Conservation (phyloP, 2,888 invertebrate genomes). For the Siphlonurus alternatus region DNA sequence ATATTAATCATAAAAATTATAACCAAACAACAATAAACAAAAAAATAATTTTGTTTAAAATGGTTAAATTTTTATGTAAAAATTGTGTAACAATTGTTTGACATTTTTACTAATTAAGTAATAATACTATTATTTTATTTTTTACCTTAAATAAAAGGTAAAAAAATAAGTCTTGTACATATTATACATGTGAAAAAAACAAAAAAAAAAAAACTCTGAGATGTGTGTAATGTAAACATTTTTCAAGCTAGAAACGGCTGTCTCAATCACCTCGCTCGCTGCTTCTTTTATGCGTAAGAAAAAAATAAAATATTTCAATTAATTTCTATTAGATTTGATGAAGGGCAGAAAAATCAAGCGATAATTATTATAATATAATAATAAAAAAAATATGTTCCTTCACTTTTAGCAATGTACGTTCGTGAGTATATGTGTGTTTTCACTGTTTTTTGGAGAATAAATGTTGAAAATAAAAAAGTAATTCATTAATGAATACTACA, state of each 20-base stretch:
- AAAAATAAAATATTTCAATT: not conserved
- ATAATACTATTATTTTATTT: not conserved
- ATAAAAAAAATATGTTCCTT: not conserved
- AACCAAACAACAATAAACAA: too few relatives aligned
- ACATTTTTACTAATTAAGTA: not conserved
- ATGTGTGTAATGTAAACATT: not conserved
- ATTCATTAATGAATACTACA: too few relatives aligned
- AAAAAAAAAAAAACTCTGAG: not conserved
- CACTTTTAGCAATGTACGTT: not conserved
- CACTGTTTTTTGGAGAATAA: not conserved
- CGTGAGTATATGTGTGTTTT: conserved; percentile 6
- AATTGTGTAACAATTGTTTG: too few relatives aligned
- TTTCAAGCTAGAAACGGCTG: not conserved
- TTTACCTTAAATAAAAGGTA: not conserved
- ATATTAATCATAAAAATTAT: too few relatives aligned
- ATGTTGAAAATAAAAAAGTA: too few relatives aligned
- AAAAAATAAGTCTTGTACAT: too few relatives aligned
- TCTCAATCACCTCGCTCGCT: not conserved
- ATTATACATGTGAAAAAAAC: not conserved
- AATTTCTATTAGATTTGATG: not conserved
- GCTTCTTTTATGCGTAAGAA: too few relatives aligned
- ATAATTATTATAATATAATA: conserved; percentile 2
- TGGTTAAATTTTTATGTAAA: not conserved
- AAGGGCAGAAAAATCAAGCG: not conserved
- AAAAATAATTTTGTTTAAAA: too few relatives aligned